Percentiles rank a stretch among this genome's conserved stretches.
Conservation (phyloP, 2,888 invertebrate species). For the Leucophora obtusa region DNA sequence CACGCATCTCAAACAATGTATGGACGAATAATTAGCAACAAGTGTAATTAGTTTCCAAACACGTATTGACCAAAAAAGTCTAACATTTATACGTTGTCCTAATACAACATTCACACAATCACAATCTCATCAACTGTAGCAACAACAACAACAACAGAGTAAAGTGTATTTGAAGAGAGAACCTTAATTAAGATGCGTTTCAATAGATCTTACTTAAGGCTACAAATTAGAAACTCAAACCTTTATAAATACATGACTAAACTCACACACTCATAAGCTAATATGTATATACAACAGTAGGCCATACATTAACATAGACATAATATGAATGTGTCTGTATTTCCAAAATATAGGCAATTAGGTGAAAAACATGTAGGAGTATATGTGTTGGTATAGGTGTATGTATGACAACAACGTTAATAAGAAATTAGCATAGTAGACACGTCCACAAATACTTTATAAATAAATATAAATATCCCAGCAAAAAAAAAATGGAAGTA, state of each 20-base stretch:
- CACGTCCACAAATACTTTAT: not conserved
- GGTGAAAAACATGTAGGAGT: not conserved
- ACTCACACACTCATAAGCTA: not conserved
- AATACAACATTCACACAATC: not conserved
- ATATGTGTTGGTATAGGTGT: not conserved
- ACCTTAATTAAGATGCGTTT: constrained; percentile 50
- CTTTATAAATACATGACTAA: not conserved
- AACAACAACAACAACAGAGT: not conserved
- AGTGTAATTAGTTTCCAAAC: constrained; percentile 45
- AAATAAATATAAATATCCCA: not conserved
- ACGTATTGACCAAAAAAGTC: constrained; percentile 16
- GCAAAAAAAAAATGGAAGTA: no score
- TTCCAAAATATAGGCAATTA: not conserved
- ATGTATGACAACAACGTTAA: not conserved
- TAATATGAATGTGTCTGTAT: not conserved
- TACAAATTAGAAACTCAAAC: not conserved
- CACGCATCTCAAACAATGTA: not conserved
- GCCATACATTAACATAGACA: no score
- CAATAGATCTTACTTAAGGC: constrained; percentile 12
- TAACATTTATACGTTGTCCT: constrained; percentile 10
- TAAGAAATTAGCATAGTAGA: not conserved
- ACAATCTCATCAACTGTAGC: constrained; percentile 1
- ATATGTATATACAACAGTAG: no score
- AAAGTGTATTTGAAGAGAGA: not conserved
- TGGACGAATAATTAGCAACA: constrained; percentile 50